Evolutionary conservation across 1,140 invertebrate species (phyloP).

Genomic region (Eufriesea mexicana): DNA sequence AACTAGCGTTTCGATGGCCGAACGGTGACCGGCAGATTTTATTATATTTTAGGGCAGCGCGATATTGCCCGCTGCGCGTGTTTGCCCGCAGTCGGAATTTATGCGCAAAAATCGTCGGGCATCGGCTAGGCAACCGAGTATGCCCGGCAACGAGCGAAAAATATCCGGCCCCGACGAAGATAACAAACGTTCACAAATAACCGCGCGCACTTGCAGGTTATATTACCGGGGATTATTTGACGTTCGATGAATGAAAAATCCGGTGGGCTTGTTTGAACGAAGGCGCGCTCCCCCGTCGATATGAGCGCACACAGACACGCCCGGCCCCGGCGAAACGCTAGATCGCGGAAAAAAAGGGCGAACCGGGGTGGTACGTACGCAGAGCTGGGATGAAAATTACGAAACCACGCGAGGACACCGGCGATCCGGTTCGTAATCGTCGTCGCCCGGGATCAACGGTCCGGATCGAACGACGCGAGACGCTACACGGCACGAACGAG

Average conservation of each 20-base stretch:
- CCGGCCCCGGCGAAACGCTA: too few species aligned
- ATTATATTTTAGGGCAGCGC: constrained; percentile 30
- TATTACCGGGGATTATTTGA: constrained; percentile 38
- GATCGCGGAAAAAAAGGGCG: too few species aligned
- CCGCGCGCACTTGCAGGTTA: constrained; percentile 9
- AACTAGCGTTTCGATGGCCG: neutral
- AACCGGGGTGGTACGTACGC: neutral
- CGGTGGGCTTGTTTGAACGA: constrained; percentile 2
- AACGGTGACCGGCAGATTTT: neutral
- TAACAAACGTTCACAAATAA: constrained; percentile 38
- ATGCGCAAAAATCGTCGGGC: neutral
- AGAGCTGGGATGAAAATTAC: neutral
- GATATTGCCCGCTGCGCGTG: constrained; percentile 1
- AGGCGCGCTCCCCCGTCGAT: neutral
- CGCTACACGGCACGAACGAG: neutral
- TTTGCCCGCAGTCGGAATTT: constrained; percentile 18
- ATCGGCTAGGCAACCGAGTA: neutral
- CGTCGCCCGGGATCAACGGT: neutral
- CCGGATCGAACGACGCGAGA: neutral
- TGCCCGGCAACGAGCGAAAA: neutral
- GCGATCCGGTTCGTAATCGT: neutral
- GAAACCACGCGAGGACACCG: neutral
- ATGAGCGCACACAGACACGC: neutral
- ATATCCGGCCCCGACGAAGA: constrained; percentile 6
- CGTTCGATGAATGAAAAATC: constrained; percentile 31